Percentiles rank a stretch among this genome's conserved stretches.
phyloP scores from a whole-genome alignment of 2,888 invertebrate genomes.

The Nysson spinosus region DNA sequence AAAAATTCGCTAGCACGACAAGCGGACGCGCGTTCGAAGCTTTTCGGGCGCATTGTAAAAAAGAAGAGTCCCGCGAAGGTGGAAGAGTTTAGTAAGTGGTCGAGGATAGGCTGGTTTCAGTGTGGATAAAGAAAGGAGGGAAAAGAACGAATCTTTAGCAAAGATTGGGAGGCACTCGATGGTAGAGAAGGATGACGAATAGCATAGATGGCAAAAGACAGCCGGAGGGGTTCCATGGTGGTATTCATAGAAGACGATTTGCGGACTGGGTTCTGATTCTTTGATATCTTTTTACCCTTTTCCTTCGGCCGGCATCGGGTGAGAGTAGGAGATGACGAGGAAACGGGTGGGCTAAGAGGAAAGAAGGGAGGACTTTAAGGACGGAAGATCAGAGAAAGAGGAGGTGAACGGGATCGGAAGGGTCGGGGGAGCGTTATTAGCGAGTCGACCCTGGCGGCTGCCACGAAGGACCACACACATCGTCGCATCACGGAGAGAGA shows the following conservation, averaged over 20 bases:
- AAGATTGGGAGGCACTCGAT: slow-evolving; percentile 30
- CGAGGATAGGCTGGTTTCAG: neutral
- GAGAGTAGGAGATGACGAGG: slow-evolving; percentile 35
- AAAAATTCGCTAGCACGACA: slow-evolving; percentile 70
- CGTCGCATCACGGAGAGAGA: slow-evolving; percentile 60
- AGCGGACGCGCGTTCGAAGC: slow-evolving; percentile 62
- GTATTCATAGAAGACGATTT: slow-evolving; percentile 70
- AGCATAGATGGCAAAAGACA: slow-evolving; percentile 46
- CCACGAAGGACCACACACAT: slow-evolving; percentile 73
- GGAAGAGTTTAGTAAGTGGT: neutral
- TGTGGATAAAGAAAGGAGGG: neutral
- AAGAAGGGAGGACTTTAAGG: slow-evolving; percentile 29
- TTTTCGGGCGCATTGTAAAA: slow-evolving; percentile 65
- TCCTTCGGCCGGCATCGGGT: slow-evolving; percentile 49
- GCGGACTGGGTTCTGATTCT: slow-evolving; percentile 65
- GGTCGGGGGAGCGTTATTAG: slow-evolving; percentile 70
- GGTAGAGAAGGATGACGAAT: slow-evolving; percentile 55
- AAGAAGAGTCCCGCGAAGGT: slow-evolving; percentile 28
- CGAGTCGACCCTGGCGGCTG: slow-evolving; percentile 73
- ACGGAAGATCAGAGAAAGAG: slow-evolving; percentile 23
- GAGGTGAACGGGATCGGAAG: slow-evolving; percentile 40
- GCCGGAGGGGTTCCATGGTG: slow-evolving; percentile 47
- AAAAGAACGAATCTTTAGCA: slow-evolving; percentile 8
- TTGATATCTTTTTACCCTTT: slow-evolving; percentile 66
- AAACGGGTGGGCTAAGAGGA: slow-evolving; percentile 13